Evolutionary conservation across 2,113 vertebrate species (phyloP).

Genomic region (Amphilophus citrinellus): DNA sequence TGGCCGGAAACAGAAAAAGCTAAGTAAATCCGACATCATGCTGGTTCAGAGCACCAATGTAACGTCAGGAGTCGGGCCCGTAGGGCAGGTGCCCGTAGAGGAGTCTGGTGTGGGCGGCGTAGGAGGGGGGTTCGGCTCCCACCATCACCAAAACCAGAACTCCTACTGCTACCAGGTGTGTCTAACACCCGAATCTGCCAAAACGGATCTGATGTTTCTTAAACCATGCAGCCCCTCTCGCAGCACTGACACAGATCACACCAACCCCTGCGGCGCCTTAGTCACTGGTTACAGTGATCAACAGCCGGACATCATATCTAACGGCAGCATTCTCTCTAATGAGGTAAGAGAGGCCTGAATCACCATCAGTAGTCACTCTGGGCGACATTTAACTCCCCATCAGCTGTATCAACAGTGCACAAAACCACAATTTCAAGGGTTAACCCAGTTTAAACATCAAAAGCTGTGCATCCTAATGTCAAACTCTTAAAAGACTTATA

Average conservation of each 20-base stretch:
- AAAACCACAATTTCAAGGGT: neutral
- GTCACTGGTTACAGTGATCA: conserved; percentile 95
- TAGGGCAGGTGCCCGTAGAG: conserved; percentile 88
- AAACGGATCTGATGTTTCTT: conserved; percentile 98
- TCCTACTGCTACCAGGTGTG: conserved; percentile 98
- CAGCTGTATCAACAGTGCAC: neutral
- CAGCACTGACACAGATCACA: conserved; percentile 91
- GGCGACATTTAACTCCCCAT: neutral
- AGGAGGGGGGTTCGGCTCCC: conserved; percentile 90
- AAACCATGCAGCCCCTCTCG: conserved; percentile 96
- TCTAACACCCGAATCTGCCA: conserved; percentile 97
- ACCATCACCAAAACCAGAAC: conserved; percentile 95
- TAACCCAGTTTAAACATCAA: conserved; percentile 2
- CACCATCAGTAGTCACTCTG: neutral
- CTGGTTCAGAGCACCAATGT: conserved; percentile 93
- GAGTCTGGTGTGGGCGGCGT: conserved; percentile 83
- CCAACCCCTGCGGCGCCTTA: conserved; percentile 92
- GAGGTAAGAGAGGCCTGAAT: conserved; percentile 86
- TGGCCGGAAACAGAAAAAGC: conserved; percentile 90
- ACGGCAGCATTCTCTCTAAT: conserved; percentile 94
- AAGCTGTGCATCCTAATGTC: conserved; percentile 17
- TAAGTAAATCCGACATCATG: conserved; percentile 99
- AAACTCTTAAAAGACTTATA: conserved; percentile 1
- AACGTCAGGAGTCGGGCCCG: conserved; percentile 82
- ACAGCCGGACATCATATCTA: conserved; percentile 98